A percentile compares a stretch with the other conserved stretches of the same genome.
phyloP scores from a whole-genome alignment of 1,140 invertebrate species.

The Caenorhabditis briggsae region DNA sequence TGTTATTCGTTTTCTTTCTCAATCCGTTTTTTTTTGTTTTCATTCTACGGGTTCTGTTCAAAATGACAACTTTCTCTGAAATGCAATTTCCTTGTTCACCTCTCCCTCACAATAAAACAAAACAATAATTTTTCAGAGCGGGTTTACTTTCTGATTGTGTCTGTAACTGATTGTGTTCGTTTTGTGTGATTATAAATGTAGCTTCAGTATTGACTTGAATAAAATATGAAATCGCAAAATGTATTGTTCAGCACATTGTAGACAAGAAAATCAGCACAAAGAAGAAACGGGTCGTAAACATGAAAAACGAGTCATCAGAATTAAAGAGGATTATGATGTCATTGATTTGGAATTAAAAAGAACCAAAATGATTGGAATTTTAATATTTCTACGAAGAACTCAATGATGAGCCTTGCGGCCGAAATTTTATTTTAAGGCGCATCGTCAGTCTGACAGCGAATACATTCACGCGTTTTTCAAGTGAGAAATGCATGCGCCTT shows the following conservation, averaged over 20 bases:
- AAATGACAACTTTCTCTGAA: slow-evolving; percentile 25
- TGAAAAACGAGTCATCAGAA: background rate
- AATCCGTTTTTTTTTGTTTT: background rate
- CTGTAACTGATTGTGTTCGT: background rate
- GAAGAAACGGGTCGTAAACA: background rate
- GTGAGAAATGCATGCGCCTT: too few species aligned
- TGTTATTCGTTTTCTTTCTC: background rate
- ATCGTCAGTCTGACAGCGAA: too few species aligned
- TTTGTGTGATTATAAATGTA: slow-evolving; percentile 17
- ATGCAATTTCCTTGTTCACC: background rate
- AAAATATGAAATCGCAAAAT: background rate
- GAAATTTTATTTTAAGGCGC: too few species aligned
- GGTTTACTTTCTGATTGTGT: background rate
- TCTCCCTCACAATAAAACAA: background rate
- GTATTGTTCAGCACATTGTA: background rate
- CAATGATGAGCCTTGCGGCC: background rate
- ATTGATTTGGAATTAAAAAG: slow-evolving; percentile 10
- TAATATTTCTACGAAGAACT: background rate
- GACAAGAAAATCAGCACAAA: background rate
- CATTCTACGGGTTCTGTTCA: slow-evolving; percentile 16
- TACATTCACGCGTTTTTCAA: too few species aligned
- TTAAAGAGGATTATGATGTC: slow-evolving; percentile 35
- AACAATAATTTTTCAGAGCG: background rate
- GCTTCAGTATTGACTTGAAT: background rate
- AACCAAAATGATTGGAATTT: slow-evolving; percentile 28